A percentile compares a stretch with the other conserved stretches of the same genome.
Evolutionary conservation across 2,113 vertebrate genomes (phyloP).

Genomic region (Propithecus coquereli): DNA sequence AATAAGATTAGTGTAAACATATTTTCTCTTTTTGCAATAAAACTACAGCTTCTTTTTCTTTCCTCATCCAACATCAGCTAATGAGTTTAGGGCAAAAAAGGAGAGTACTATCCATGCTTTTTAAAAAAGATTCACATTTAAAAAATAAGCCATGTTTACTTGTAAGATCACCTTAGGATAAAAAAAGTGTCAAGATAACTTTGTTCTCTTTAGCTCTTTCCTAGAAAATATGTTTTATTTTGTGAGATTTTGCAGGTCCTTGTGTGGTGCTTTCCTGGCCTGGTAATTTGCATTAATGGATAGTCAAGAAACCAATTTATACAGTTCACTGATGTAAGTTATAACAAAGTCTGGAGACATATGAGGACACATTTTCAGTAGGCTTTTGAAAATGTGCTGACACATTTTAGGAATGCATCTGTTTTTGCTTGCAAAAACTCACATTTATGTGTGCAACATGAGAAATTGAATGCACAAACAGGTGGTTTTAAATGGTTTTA

Average conservation of each 20-base stretch:
- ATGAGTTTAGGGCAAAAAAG: neutral
- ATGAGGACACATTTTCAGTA: constrained; percentile 79
- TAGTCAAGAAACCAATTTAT: constrained; percentile 73
- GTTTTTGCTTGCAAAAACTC: constrained; percentile 78
- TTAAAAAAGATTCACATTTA: neutral
- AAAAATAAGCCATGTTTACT: neutral
- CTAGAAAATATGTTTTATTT: neutral
- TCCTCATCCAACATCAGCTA: neutral
- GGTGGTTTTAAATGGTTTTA: constrained; percentile 76
- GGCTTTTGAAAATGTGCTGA: constrained; percentile 79
- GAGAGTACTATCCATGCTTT: neutral
- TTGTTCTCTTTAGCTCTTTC: neutral
- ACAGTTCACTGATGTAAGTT: constrained; percentile 70
- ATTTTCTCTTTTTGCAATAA: neutral
- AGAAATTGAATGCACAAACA: constrained; percentile 75
- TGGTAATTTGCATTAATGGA: constrained; percentile 75
- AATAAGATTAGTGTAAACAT: neutral
- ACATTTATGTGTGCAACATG: constrained; percentile 78
- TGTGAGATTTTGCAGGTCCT: constrained; percentile 48
- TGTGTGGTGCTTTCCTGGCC: constrained; percentile 52
- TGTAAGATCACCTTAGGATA: neutral
- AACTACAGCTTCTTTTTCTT: neutral
- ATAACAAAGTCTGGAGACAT: constrained; percentile 75
- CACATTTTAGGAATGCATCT: constrained; percentile 78
- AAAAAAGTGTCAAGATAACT: neutral